phyloP scores from a whole-genome alignment of 53 echinoderm and acorn worm genomes.

The Echinarachnius parma region DNA sequence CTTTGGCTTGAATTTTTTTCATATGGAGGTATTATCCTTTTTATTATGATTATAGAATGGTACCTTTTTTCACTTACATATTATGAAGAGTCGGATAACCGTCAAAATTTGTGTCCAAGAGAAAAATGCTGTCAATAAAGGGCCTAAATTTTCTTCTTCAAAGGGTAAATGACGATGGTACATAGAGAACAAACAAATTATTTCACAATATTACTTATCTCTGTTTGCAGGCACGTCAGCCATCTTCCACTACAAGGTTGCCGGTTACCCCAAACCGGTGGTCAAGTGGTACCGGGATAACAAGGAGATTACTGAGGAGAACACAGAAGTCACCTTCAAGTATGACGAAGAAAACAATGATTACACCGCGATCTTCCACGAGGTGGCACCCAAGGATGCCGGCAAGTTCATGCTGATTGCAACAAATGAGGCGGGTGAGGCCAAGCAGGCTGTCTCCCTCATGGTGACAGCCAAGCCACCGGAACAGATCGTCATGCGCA shows the following conservation, averaged over 20 bases:
- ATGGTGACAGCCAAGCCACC: conserved; percentile 69
- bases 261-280: conserved; percentile 67
- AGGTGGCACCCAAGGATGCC: conserved; percentile 68
- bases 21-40: too few species aligned
- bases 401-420: conserved; percentile 80
- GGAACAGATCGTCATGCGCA: conserved; percentile 57
- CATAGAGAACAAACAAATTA: too few species aligned
- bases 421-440: conserved; percentile 67
- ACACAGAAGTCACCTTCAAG: conserved; percentile 50
- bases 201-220: too few species aligned
- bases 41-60: too few species aligned
- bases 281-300: conserved; percentile 73
- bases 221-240: conserved; percentile 66
- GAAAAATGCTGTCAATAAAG: too few species aligned
- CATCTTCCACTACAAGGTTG: conserved; percentile 70
- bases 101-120: too few species aligned
- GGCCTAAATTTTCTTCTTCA: too few species aligned
- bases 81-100: too few species aligned
- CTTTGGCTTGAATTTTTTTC: too few species aligned
- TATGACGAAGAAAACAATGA: conserved; percentile 71
- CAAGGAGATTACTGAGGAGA: conserved; percentile 58
- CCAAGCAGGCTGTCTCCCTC: conserved; percentile 75
- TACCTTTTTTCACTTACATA: too few species aligned
- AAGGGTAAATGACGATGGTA: too few species aligned
- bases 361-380: conserved; percentile 67